Evolutionary conservation across 64 coral and sea anemone genomes (phyloP).

Genomic region (Dendrophyllia cribrosa): DNA sequence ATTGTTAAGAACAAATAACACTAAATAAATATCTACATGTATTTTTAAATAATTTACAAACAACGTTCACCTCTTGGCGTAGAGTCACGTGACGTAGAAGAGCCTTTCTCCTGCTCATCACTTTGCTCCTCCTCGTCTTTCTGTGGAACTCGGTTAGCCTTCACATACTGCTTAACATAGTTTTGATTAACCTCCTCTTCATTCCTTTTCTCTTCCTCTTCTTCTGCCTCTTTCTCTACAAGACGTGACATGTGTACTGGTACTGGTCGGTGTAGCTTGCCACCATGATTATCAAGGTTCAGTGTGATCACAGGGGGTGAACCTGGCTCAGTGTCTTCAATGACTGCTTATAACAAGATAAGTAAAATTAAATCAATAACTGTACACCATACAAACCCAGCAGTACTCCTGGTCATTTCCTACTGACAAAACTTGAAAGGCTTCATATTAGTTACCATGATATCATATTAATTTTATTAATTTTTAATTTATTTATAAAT

Average conservation of each 20-base stretch:
- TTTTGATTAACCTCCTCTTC: slow-evolving; percentile 42
- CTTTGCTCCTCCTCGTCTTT: neutral
- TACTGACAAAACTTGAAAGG: no score
- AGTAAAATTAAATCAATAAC: neutral
- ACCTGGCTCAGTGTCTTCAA: slow-evolving; percentile 27
- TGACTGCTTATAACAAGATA: neutral
- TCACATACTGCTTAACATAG: slow-evolving; percentile 44
- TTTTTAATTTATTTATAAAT: no score
- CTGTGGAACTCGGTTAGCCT: slow-evolving; percentile 19
- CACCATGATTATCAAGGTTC: neutral
- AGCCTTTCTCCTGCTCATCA: slow-evolving; percentile 16
- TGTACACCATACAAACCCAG: neutral
- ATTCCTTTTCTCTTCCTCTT: neutral
- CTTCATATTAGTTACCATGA: no score
- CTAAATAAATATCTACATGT: no score
- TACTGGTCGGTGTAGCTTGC: slow-evolving; percentile 52
- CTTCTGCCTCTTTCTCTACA: slow-evolving; percentile 34
- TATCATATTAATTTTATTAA: no score
- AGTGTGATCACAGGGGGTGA: slow-evolving; percentile 59
- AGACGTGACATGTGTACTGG: slow-evolving; percentile 71
- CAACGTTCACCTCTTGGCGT: slow-evolving; percentile 38
- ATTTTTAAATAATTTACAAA: no score
- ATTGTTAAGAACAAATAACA: no score
- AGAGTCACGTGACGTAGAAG: slow-evolving; percentile 17
- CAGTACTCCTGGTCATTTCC: no score